phyloP scores from a whole-genome alignment of 2,888 invertebrate genomes.

The Pyrochroa serraticornis region DNA sequence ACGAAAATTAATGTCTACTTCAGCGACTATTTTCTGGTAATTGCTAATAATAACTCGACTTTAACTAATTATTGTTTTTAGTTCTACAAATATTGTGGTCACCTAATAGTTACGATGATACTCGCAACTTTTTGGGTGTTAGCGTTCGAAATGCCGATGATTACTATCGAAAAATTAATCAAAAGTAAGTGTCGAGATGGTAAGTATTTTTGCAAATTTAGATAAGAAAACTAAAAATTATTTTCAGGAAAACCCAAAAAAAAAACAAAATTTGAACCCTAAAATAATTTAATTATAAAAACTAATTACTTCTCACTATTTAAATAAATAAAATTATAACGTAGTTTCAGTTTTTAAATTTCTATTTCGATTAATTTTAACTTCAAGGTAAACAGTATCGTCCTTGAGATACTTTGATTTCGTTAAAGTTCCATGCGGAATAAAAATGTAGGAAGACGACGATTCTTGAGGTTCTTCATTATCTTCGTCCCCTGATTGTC shows the following conservation, averaged over 20 bases:
- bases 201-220: too few species aligned
- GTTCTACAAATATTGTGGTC: constrained; percentile 56
- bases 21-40: constrained; percentile 28
- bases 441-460: constrained; percentile 67
- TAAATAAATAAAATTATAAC: constrained; percentile 18
- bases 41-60: background rate
- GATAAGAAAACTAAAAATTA: too few species aligned
- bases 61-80: constrained; percentile 10
- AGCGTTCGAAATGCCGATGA: constrained; percentile 56
- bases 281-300: background rate
- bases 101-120: constrained; percentile 52
- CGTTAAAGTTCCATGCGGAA: constrained; percentile 68
- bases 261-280: background rate
- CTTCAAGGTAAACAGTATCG: constrained; percentile 67
- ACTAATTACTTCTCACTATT: background rate
- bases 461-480: constrained; percentile 57
- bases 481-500: constrained; percentile 57
- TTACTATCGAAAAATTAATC: constrained; percentile 52
- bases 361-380: constrained; percentile 53
- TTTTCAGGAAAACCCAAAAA: background rate
- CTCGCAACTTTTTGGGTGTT: constrained; percentile 52
- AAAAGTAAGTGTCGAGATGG: background rate
- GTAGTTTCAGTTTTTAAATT: constrained; percentile 35
- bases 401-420: constrained; percentile 67
- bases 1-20: constrained; percentile 17